Conservation (phyloP, 2,113 vertebrate species). For the Chaenocephalus aceratus region DNA sequence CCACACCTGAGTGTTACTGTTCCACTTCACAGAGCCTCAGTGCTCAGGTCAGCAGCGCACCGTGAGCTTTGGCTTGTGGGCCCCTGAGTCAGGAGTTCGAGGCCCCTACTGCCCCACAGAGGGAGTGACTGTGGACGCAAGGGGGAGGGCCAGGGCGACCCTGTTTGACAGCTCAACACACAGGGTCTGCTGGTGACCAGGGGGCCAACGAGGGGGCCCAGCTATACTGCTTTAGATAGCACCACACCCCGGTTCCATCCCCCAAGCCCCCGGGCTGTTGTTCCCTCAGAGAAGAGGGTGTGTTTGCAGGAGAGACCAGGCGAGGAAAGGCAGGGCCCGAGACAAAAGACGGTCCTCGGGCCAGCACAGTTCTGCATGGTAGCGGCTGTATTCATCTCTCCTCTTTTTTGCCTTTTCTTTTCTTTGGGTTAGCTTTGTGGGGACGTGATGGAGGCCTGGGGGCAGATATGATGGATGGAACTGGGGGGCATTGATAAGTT, state of each 20-base stretch:
- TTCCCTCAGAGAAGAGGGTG: conserved; percentile 74
- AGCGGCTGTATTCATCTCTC: conserved; percentile 77
- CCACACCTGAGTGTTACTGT: conserved; percentile 67
- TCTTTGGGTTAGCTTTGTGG: conserved; percentile 72
- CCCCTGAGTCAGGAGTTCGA: conserved; percentile 44
- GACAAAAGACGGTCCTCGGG: conserved; percentile 76
- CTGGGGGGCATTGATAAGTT: conserved; percentile 47
- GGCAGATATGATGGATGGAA: conserved; percentile 82
- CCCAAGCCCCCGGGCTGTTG: conserved; percentile 72
- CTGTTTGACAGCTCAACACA: conserved; percentile 80
- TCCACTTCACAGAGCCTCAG: conserved; percentile 60
- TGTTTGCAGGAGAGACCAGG: conserved; percentile 76
- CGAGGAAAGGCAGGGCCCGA: conserved; percentile 69
- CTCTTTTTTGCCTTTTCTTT: conserved; percentile 73
- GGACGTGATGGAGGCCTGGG: conserved; percentile 68
- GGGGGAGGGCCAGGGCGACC: conserved; percentile 73
- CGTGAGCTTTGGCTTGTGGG: conserved; percentile 41
- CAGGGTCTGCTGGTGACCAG: conserved; percentile 81
- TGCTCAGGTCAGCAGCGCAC: conserved; percentile 60
- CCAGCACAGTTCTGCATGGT: conserved; percentile 81
- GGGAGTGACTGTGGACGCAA: conserved; percentile 65
- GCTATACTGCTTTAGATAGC: conserved; percentile 73
- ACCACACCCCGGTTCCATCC: conserved; percentile 73
- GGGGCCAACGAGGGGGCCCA: conserved; percentile 70
- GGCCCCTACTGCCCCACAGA: conserved; percentile 63